phyloP scores from a whole-genome alignment of 2,888 invertebrate genomes.

The Volucella zonaria region DNA sequence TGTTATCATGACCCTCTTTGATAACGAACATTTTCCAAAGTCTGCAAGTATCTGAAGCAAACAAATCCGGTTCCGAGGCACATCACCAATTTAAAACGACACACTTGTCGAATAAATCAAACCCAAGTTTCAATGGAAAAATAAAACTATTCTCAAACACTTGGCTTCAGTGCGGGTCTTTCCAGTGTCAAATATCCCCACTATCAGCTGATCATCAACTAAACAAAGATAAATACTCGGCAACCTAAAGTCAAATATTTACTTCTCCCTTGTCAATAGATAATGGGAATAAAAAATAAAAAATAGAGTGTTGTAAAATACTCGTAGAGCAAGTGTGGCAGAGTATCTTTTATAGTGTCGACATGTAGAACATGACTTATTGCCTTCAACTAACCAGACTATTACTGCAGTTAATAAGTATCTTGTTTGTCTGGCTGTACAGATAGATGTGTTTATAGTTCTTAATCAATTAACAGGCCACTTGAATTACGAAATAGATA shows the following conservation, averaged over 20 bases:
- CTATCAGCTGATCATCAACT: neutral
- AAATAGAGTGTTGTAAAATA: too few relatives aligned
- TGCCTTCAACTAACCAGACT: neutral
- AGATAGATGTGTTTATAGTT: neutral
- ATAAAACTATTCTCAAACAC: neutral
- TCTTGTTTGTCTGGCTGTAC: neutral
- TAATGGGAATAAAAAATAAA: neutral
- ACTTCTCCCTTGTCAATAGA: neutral
- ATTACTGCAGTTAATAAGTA: too few relatives aligned
- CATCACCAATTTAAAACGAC: too few relatives aligned
- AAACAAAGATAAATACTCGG: neutral
- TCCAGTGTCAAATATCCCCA: neutral
- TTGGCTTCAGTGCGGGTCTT: neutral
- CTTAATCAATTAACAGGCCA: slow-evolving; percentile 34
- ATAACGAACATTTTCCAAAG: too few relatives aligned
- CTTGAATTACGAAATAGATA: slow-evolving; percentile 30
- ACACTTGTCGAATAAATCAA: too few relatives aligned
- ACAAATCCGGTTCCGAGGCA: too few relatives aligned
- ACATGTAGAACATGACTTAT: slow-evolving; percentile 10
- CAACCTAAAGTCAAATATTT: neutral
- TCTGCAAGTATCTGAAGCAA: too few relatives aligned
- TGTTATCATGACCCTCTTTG: too few relatives aligned
- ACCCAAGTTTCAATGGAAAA: too few relatives aligned
- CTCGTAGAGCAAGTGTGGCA: too few relatives aligned
- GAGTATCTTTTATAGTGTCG: neutral